Evolutionary conservation across 2,888 invertebrate species (phyloP), one percentile per base, ranked within the genome.

Genomic region (Andrena haemorrhoa): DNA sequence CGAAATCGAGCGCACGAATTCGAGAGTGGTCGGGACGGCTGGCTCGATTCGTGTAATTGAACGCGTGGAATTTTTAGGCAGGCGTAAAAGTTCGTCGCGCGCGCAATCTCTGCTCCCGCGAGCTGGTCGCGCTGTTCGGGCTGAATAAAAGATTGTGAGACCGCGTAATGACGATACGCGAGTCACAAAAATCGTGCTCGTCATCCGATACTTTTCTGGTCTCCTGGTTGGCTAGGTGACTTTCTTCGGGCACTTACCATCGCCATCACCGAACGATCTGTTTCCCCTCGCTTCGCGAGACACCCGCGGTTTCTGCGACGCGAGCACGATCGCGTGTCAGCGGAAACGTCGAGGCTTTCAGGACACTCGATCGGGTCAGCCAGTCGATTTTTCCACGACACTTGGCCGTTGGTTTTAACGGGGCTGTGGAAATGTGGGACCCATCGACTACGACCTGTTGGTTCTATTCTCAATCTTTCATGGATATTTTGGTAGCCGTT

Each of bases 11-110:
- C 41, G 41, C 41, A 49, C 79, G 47, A 47, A 76, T 68, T 73
- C 58, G 64, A 56, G 84, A 23, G 61, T 23, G 74, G 47, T 41
- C 35, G 75, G 49, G 41, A 51, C 20, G 66, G 51, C 51, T 56
- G 61, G 58, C 58, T 83, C 85, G 83, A 85, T 82, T 71, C 60
- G 79, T 71, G 83, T 76, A 87, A 87, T 86, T 85, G 85, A 86
- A 83, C 81, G 85, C 85, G 61, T 20, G 49, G 68, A 74, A 33
- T 79, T 78, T 84, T 79, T 20, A 20, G 41, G 5, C 16, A 5
- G 41, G 16, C 41, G 16, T 16, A 16, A 41, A 16, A 41, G 31
- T 64, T 53, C 56, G 60, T 31, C 33, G n/a, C 41, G 26, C 20
- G 68, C 7, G 47, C 35, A 12, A 33, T 8, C 2, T 61, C 23